phyloP scores from a whole-genome alignment of 2,797 vertebrate species.

The Cuculus canorus region DNA sequence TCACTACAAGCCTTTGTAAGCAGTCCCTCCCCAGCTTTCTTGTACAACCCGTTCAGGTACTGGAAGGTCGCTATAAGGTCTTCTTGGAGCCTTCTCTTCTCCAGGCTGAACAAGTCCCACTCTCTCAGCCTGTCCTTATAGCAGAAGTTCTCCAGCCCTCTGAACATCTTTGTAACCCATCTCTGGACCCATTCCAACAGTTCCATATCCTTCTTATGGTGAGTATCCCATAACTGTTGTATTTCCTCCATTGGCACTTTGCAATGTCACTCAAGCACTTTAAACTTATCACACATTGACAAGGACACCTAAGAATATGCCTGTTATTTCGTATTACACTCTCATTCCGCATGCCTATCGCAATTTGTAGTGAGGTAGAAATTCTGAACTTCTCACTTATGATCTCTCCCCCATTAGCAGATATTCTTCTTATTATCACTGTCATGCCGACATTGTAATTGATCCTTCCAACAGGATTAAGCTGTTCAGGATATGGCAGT shows the following conservation, averaged over 20 bases:
- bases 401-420: neutral
- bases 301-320: neutral
- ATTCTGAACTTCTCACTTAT: neutral
- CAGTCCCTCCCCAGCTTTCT: too few species aligned
- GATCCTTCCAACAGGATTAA: neutral
- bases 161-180: too few species aligned
- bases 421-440: neutral
- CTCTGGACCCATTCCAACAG: too few species aligned
- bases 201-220: too few species aligned
- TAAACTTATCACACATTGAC: neutral
- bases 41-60: too few species aligned
- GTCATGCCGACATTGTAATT: neutral
- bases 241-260: slow-evolving; percentile 15
- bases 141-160: too few species aligned
- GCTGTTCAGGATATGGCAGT: neutral
- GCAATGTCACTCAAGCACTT: neutral
- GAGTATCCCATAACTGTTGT: too few species aligned
- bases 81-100: too few species aligned
- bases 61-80: too few species aligned
- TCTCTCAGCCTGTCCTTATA: too few species aligned
- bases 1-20: too few species aligned
- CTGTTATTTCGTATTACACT: slow-evolving; percentile 31
- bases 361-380: neutral
- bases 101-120: too few species aligned
- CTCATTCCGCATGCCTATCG: neutral